Evolutionary conservation across 2,797 vertebrate genomes (phyloP).

Genomic region (Phaenicophaeus curvirostris): DNA sequence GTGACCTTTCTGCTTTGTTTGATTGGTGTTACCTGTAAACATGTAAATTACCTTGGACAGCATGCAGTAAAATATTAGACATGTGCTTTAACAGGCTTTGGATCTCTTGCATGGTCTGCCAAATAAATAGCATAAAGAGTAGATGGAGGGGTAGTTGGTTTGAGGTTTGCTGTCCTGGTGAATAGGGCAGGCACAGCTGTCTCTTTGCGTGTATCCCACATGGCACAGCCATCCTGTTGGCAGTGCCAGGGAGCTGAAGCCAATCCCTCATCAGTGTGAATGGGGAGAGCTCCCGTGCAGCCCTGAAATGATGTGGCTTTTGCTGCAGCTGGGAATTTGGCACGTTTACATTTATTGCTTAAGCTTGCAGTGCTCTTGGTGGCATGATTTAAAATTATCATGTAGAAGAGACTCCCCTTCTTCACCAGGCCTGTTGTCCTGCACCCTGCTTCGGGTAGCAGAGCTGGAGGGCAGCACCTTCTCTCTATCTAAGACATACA

Average conservation of each 20-base stretch:
- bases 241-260: background rate
- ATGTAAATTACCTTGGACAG: background rate
- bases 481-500: background rate
- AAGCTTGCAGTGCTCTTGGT: background rate
- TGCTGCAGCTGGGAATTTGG: background rate
- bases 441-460: background rate
- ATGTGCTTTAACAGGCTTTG: background rate
- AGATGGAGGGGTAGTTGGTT: background rate
- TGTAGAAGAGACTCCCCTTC: background rate
- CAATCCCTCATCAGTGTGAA: fast-evolving
- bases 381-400: background rate
- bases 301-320: background rate
- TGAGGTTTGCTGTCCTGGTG: background rate
- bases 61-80: background rate
- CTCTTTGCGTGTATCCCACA: background rate
- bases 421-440: background rate
- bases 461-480: background rate
- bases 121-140: background rate
- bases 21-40: background rate
- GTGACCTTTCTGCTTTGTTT: background rate
- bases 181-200: background rate
- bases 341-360: background rate
- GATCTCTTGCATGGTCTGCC: background rate
- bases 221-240: no score
- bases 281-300: background rate